Evolutionary conservation across 2,113 vertebrate genomes (phyloP), one percentile per base, ranked within the genome.

Genomic region (Brachionichthys hirsutus): DNA sequence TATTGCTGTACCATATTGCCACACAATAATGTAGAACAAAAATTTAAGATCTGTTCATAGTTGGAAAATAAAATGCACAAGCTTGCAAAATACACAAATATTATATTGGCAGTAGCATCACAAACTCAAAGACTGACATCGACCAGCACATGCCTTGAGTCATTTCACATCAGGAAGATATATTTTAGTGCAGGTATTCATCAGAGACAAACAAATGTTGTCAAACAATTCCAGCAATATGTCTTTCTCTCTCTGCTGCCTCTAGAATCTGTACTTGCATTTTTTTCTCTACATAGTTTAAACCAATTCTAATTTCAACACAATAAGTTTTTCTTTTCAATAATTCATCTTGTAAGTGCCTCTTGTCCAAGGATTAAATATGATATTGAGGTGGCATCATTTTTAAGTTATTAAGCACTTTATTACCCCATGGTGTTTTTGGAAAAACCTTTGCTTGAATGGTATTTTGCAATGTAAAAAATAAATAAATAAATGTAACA

Each of bases 321-420:
- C 22, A 20, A 0, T 12, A 48, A 40, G 17, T 63, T 57, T 20
- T 41, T 73, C 13, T 66, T 15, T n/a, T 45, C 43, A 11, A 54
- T 55, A 11, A 62, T 44, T 66, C 53, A 52, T 75, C 15, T 70
- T 77, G 54, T 62, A 64, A 77, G 59, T 56, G 77, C 78, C 66
- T 81, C 35, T 24, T 80, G 72, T 81, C 72, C 15, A 58, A 13
- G 34, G 63, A 35, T 44, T 70, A 19, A 72, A 14, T 60, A 55
- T 52, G 55, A 74, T 62, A 73, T 24, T 50, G 68, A 75, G 67
- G 67, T 51, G 58, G 48, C 49, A 55, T 54, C 44, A n/a, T 57
- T 67, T 17, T 60, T 71, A 66, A 72, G 50, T 67, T 58, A 54
- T 41, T 43, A 70, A 72, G 88, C 88, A 90, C 87, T 90, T 90